phyloP scores from a whole-genome alignment of 2,797 vertebrate genomes.

The Enteromius trimaculatus region DNA sequence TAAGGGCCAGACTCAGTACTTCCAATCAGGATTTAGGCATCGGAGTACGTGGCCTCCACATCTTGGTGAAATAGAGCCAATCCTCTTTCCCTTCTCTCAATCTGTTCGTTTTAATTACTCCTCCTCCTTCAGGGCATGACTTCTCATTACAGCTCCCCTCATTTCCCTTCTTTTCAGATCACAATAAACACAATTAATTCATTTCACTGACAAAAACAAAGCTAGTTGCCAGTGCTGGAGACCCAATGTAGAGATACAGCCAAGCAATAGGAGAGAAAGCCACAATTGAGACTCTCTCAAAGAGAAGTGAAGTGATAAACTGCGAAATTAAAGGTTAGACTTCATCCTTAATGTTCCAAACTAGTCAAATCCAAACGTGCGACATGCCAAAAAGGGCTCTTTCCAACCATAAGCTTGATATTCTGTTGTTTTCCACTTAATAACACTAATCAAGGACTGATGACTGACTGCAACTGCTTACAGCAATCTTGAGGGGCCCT shows the following conservation, averaged over 20 bases:
- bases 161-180: slow-evolving; percentile 29
- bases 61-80: slow-evolving; percentile 23
- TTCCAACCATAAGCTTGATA: slow-evolving; percentile 13
- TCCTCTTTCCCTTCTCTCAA: slow-evolving; percentile 26
- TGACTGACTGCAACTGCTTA: not conserved
- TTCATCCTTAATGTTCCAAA: slow-evolving; percentile 5
- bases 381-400: slow-evolving; percentile 2
- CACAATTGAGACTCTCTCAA: not conserved
- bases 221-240: slow-evolving; percentile 10
- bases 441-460: not conserved
- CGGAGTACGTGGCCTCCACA: not conserved
- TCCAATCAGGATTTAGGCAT: slow-evolving; percentile 40
- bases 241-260: not conserved
- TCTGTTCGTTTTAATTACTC: slow-evolving; percentile 51
- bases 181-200: slow-evolving; percentile 37
- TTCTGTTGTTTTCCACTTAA: slow-evolving; percentile 16
- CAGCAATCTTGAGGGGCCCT: slow-evolving; percentile 14
- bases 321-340: slow-evolving; percentile 9
- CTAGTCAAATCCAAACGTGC: not conserved
- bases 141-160: slow-evolving; percentile 39
- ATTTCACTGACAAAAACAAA: slow-evolving; percentile 26
- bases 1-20: slow-evolving; percentile 16
- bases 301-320: slow-evolving; percentile 5
- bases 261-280: not conserved
- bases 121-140: slow-evolving; percentile 43